Conservation (phyloP, 2,797 vertebrate genomes). For the Chrosomus eos region DNA sequence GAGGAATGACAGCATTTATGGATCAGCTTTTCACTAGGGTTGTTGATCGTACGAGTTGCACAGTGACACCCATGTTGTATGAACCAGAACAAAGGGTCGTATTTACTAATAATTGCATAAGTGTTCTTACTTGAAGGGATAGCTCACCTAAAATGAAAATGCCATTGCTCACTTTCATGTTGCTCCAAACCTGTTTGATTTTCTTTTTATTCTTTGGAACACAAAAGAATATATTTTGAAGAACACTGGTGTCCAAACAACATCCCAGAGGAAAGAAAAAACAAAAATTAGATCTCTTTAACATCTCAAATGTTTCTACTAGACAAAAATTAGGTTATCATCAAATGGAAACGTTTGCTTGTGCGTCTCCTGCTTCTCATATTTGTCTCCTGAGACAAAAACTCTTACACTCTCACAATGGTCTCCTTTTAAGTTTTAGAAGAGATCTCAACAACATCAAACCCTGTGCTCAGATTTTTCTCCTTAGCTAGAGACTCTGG, state of each 20-base stretch:
- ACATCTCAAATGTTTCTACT: too few species aligned
- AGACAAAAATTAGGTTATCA: too few species aligned
- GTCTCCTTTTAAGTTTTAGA: too few species aligned
- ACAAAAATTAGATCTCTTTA: too few species aligned
- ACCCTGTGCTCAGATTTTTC: too few species aligned
- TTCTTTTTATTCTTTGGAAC: not conserved
- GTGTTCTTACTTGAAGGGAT: not conserved
- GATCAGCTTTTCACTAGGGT: slow-evolving; percentile 3
- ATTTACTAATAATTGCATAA: not conserved
- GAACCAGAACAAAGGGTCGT: not conserved
- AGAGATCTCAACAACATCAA: too few species aligned
- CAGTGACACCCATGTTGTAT: not conserved
- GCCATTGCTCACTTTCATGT: not conserved
- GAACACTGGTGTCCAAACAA: not conserved
- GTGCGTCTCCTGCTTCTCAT: too few species aligned
- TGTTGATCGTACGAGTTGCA: not conserved
- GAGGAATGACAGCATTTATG: slow-evolving; percentile 32
- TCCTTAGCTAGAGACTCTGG: too few species aligned
- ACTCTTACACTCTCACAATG: too few species aligned
- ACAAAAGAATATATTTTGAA: not conserved
- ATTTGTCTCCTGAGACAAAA: too few species aligned
- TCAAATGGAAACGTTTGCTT: too few species aligned
- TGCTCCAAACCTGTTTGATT: not conserved
- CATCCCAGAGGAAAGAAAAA: too few species aligned
- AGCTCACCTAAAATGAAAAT: not conserved